Evolutionary conservation across 2,797 vertebrate genomes (phyloP).

Genomic region (Choloepus didactylus): DNA sequence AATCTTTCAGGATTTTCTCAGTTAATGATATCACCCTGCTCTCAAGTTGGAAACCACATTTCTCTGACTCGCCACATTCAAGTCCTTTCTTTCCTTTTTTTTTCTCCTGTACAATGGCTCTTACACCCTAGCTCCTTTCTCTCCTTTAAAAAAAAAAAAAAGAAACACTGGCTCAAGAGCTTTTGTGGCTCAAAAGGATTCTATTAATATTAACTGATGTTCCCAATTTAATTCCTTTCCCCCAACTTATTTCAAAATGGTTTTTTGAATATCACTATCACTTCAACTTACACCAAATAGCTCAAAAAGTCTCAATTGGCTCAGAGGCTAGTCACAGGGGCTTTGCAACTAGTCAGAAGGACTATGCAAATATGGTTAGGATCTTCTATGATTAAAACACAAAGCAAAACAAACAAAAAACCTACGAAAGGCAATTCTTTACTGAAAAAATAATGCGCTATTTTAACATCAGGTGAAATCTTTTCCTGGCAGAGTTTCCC

Average conservation of each 20-base stretch:
- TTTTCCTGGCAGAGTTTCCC: slow-evolving; percentile 88
- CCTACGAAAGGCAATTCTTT: not conserved
- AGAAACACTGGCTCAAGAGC: not conserved
- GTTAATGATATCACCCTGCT: not conserved
- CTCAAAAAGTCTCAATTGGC: not conserved
- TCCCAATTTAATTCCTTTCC: slow-evolving; percentile 43
- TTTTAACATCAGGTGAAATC: slow-evolving; percentile 39
- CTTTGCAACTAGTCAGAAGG: not conserved
- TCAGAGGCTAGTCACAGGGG: not conserved
- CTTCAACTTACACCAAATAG: slow-evolving; percentile 45
- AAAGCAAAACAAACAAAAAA: not conserved
- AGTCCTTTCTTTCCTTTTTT: not conserved
- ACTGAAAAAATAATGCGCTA: not conserved
- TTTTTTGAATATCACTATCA: not conserved
- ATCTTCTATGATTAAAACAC: not conserved
- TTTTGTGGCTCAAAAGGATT: not conserved
- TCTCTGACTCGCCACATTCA: slow-evolving; percentile 10
- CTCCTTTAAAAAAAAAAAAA: not conserved
- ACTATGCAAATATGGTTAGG: not conserved
- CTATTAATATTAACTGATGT: not conserved
- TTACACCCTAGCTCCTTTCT: not conserved
- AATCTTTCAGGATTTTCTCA: slow-evolving; percentile 12
- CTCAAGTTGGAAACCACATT: not conserved
- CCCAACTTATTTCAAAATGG: not conserved
- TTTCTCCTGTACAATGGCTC: not conserved